Percentiles rank a stretch among this genome's conserved stretches.
These are phyloP conservation scores for Pyrochroa serraticornis DNA, from an alignment of 2,888 invertebrate genomes.

Conservation along the genomic window DNA sequence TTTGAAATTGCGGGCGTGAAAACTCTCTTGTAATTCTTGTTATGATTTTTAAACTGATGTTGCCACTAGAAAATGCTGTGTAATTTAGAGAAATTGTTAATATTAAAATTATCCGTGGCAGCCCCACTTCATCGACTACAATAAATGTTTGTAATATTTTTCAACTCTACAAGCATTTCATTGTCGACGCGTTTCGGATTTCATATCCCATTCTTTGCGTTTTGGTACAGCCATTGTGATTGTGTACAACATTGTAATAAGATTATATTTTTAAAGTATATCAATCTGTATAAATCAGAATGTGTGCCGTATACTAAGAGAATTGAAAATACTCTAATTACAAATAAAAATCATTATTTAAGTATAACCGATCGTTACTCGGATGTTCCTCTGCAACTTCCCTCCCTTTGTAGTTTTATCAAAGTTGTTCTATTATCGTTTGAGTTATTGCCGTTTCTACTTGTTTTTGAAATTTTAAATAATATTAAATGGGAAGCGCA, in stretches of 20 bases:
- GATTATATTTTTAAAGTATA: slow-evolving; percentile 29
- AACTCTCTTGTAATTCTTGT: slow-evolving; percentile 2
- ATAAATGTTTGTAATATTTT: slow-evolving; percentile 22
- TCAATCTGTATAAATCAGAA: slow-evolving; percentile 29
- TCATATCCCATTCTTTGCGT: slow-evolving; percentile 18
- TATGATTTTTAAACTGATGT: slow-evolving; percentile 9
- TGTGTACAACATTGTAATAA: slow-evolving; percentile 18
- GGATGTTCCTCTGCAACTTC: not conserved
- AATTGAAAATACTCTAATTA: slow-evolving; percentile 27
- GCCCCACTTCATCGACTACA: slow-evolving; percentile 2
- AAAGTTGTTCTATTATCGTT: no score
- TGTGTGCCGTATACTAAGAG: slow-evolving; percentile 27
- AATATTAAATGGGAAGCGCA: no score
- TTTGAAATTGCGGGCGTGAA: not conserved
- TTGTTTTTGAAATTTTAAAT: no score
- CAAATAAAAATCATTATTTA: slow-evolving; percentile 25
- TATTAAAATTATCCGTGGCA: slow-evolving; percentile 9
- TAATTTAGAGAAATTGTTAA: not conserved
- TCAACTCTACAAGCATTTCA: slow-evolving; percentile 16
- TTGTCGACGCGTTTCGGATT: not conserved
- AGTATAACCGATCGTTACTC: slow-evolving; percentile 5
- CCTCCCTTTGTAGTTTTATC: not conserved
- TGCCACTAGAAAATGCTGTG: slow-evolving; percentile 8
- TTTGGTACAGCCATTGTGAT: slow-evolving; percentile 26
- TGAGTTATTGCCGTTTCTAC: no score